A percentile compares a stretch with the other conserved stretches of the same genome.
These are phyloP conservation scores for Galago senegalensis DNA, from an alignment of 2,797 vertebrate genomes.

Conservation along the genomic window DNA sequence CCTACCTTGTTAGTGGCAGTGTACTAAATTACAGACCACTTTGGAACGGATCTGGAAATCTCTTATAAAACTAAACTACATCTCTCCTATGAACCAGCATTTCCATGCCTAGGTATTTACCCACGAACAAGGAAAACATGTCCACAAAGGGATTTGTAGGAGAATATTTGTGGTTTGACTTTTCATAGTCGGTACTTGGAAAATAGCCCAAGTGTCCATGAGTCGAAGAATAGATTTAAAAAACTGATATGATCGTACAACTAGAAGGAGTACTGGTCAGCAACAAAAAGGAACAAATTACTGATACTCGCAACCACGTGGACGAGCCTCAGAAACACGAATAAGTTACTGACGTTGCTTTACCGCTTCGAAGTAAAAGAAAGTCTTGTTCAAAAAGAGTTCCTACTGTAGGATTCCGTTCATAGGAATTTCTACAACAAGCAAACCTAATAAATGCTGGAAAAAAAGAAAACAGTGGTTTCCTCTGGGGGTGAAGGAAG, in stretches of 20 bases:
- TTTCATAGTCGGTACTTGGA: slow-evolving; percentile 34
- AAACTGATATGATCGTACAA: neutral
- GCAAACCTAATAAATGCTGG: slow-evolving; percentile 1
- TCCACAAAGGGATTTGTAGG: slow-evolving; percentile 19
- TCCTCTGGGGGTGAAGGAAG: neutral
- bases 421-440: slow-evolving; percentile 36
- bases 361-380: slow-evolving; percentile 8
- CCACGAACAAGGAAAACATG: slow-evolving; percentile 41
- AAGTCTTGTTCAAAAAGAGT: neutral
- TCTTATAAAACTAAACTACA: slow-evolving; percentile 51
- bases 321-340: neutral
- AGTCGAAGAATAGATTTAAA: neutral
- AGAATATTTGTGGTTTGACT: slow-evolving; percentile 33
- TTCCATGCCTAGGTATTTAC: slow-evolving; percentile 50
- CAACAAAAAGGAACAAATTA: neutral
- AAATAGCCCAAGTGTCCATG: neutral
- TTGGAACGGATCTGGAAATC: neutral
- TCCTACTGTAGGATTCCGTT: neutral
- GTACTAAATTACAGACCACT: slow-evolving; percentile 8
- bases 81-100: slow-evolving; percentile 23
- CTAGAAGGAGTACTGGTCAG: neutral
- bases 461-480: neutral
- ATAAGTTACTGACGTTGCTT: too few species aligned
- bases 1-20: neutral
- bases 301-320: neutral